phyloP scores from a whole-genome alignment of 2,113 vertebrate genomes.

The Hepsetus odoe region DNA sequence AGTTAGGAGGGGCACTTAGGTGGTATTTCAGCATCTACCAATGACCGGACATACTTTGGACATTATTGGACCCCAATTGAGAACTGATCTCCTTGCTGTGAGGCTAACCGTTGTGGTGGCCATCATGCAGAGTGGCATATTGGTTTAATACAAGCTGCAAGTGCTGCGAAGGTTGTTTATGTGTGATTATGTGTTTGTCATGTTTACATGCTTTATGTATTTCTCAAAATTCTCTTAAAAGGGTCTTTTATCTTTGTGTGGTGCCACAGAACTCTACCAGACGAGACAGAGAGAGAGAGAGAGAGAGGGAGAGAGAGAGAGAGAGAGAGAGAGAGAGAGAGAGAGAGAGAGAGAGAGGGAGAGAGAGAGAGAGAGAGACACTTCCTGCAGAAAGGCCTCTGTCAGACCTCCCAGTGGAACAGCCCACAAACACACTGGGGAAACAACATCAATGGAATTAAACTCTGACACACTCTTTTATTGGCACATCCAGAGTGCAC shows the following conservation, averaged over 20 bases:
- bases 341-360: neutral
- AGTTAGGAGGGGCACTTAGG: too few species aligned
- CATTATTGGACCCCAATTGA: too few species aligned
- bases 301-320: slow-evolving; percentile 2
- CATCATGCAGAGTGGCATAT: neutral
- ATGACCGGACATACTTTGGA: too few species aligned
- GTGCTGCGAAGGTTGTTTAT: neutral
- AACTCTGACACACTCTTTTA: neutral
- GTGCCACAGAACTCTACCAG: neutral
- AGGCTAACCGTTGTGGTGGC: too few species aligned
- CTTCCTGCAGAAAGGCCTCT: neutral
- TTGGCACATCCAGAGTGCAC: neutral
- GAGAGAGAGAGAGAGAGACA: neutral
- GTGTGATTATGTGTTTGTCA: neutral
- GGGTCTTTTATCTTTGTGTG: neutral
- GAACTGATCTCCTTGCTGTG: too few species aligned
- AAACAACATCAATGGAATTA: slow-evolving; percentile 19
- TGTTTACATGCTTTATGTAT: slow-evolving; percentile 17
- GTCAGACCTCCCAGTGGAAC: slow-evolving; percentile 34
- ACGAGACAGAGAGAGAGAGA: neutral
- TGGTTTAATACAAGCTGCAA: neutral
- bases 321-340: neutral
- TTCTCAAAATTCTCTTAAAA: neutral
- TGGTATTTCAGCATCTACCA: too few species aligned
- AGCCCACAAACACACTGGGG: neutral